Evolutionary conservation across 2,888 invertebrate genomes (phyloP).

Genomic region (Luperina testacea): DNA sequence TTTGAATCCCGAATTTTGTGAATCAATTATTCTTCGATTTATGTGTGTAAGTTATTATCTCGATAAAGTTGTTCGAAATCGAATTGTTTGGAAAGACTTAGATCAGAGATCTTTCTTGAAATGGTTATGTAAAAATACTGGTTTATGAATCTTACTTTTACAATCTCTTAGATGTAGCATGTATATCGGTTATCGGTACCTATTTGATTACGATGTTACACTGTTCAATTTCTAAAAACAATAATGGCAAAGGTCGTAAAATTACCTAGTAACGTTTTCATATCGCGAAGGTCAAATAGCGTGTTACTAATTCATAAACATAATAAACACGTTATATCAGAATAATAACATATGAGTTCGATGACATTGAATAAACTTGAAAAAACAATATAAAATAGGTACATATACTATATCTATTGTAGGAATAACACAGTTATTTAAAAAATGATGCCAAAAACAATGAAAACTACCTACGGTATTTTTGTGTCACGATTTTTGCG

Average conservation of each 20-base stretch:
- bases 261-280: background rate
- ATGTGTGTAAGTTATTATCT: constrained; percentile 38
- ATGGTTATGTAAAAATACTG: constrained; percentile 31
- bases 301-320: constrained; percentile 3
- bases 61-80: constrained; percentile 30
- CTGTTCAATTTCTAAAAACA: background rate
- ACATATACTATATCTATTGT: background rate
- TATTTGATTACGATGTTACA: background rate
- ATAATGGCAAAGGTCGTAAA: constrained; percentile 10
- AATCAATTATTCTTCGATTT: constrained; percentile 57
- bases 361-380: constrained; percentile 28
- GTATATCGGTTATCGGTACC: too few relatives aligned
- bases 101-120: constrained; percentile 16
- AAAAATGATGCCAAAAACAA: background rate
- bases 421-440: background rate
- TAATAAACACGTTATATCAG: constrained; percentile 18
- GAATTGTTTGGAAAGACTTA: constrained; percentile 26
- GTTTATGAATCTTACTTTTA: constrained; percentile 35
- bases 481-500: background rate
- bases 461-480: background rate
- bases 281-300: constrained; percentile 26
- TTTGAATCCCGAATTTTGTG: constrained; percentile 41
- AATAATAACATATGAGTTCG: constrained; percentile 29
- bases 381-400: background rate
- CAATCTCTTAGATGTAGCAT: constrained; percentile 6